phyloP scores from a whole-genome alignment of 2,797 vertebrate species.

The Peromyscus attwateri region DNA sequence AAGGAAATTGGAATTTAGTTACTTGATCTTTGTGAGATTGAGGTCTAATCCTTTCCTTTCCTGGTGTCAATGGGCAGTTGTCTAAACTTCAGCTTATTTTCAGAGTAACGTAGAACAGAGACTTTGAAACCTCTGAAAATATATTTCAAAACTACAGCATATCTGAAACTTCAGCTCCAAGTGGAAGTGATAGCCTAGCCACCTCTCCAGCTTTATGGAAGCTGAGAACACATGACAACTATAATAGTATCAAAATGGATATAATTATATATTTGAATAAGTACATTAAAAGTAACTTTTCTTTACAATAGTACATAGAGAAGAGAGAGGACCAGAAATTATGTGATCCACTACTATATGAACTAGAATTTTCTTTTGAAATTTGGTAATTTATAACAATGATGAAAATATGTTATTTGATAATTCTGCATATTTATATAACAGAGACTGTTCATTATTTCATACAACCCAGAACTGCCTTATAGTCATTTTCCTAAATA shows the following conservation, averaged over 20 bases:
- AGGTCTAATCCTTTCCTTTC: constrained; percentile 65
- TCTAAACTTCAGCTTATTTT: constrained; percentile 68
- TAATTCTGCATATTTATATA: background rate
- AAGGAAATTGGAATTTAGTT: constrained; percentile 69
- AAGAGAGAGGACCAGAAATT: background rate
- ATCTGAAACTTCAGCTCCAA: background rate
- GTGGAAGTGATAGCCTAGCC: background rate
- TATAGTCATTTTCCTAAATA: background rate
- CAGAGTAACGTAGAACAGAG: background rate
- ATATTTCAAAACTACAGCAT: background rate
- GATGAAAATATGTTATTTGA: background rate
- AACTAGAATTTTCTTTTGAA: background rate
- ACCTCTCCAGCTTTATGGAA: background rate
- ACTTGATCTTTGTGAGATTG: constrained; percentile 62
- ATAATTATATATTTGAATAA: background rate
- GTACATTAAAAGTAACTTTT: background rate
- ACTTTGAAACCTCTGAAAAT: constrained; percentile 3
- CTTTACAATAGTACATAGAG: background rate
- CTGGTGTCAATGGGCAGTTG: constrained; percentile 6
- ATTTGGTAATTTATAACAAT: background rate
- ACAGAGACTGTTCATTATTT: background rate
- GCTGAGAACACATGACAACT: rapidly evolving
- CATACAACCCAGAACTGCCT: background rate
- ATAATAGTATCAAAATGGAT: background rate
- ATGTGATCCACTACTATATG: background rate